Evolutionary conservation across 2,113 vertebrate genomes (phyloP).

Genomic region (Phylloscopus whistleri): DNA sequence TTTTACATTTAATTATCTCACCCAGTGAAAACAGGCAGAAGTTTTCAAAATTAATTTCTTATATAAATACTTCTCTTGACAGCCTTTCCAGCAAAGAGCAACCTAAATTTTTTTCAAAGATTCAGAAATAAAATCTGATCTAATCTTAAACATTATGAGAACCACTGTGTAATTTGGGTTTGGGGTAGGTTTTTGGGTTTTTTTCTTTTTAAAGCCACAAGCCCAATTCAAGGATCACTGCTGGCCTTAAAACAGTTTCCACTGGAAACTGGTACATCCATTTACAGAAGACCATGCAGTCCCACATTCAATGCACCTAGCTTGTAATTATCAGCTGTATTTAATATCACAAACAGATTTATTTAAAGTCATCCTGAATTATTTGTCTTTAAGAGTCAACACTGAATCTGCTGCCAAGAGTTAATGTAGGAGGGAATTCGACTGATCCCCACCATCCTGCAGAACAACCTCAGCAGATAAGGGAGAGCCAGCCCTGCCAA

Average conservation of each 20-base stretch:
- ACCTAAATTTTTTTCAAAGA: neutral
- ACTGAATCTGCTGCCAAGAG: neutral
- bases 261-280: neutral
- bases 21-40: neutral
- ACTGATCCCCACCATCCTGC: neutral
- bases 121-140: neutral
- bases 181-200: neutral
- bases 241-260: neutral
- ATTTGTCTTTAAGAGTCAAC: neutral
- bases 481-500: neutral
- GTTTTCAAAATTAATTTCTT: neutral
- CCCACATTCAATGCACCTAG: neutral
- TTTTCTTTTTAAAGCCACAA: neutral
- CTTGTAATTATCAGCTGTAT: neutral
- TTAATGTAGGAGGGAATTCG: neutral
- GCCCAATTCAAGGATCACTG: neutral
- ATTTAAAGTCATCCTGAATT: neutral
- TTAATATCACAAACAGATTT: neutral
- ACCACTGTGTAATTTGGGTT: neutral
- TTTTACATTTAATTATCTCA: neutral
- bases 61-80: neutral
- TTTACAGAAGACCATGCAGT: neutral
- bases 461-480: neutral
- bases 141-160: neutral
- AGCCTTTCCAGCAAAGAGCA: neutral